A percentile compares a stretch with the other conserved stretches of the same genome.
Conservation (phyloP, 2,113 vertebrate genomes). For the Perca schrenkii region DNA sequence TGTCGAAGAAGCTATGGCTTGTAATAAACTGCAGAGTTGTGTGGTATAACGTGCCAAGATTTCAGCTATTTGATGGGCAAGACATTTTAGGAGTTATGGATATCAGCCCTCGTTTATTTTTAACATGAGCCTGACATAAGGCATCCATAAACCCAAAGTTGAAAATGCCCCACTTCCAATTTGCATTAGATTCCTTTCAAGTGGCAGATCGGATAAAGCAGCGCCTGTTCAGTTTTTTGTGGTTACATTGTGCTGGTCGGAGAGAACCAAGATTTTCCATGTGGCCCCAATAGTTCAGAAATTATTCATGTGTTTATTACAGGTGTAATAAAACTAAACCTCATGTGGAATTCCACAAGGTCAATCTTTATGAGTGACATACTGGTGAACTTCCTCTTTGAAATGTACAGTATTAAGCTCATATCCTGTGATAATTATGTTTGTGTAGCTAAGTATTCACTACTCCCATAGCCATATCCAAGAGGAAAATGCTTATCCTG, state of each 20-base stretch:
- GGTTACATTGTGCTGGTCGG: constrained; percentile 45
- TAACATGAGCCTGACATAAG: constrained; percentile 57
- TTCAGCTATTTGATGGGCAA: constrained; percentile 43
- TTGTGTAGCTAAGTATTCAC: constrained; percentile 30
- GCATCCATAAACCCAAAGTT: constrained; percentile 57
- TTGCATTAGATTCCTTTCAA: constrained; percentile 70
- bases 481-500: constrained; percentile 24
- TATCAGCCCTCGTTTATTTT: constrained; percentile 50
- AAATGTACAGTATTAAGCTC: constrained; percentile 33
- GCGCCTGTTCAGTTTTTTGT: constrained; percentile 61
- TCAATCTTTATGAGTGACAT: constrained; percentile 41
- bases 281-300: constrained; percentile 52
- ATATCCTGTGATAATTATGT: constrained; percentile 54
- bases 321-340: constrained; percentile 65
- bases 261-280: constrained; percentile 60
- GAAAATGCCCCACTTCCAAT: constrained; percentile 54
- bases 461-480: constrained; percentile 5
- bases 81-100: constrained; percentile 51
- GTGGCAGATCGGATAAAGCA: constrained; percentile 63
- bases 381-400: constrained; percentile 51
- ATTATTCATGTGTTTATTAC: constrained; percentile 67
- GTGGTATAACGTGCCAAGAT: constrained; percentile 23
- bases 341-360: constrained; percentile 32
- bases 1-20: constrained; percentile 26
- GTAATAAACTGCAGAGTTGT: constrained; percentile 30